Conservation (phyloP, 2,888 invertebrate genomes). For the Andrena dorsata region DNA sequence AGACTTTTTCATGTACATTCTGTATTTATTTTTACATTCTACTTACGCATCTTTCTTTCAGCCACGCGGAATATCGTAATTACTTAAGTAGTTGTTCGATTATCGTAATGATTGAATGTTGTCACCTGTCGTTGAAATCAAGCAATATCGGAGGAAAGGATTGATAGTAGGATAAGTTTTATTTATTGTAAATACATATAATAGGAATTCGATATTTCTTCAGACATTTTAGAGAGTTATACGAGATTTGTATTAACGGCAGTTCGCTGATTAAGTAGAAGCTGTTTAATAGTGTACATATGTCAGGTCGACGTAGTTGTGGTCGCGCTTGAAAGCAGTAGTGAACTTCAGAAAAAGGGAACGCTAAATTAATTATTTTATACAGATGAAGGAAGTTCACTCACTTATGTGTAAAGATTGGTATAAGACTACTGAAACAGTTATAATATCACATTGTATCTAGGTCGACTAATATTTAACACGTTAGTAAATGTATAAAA, state of each 20-base stretch:
- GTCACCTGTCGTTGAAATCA: not conserved
- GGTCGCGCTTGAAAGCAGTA: not conserved
- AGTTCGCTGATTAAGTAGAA: not conserved
- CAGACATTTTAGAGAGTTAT: not conserved
- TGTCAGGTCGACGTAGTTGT: not conserved
- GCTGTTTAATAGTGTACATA: not conserved
- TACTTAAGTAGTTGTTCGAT: not conserved
- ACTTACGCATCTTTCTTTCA: conserved; percentile 11
- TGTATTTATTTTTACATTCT: conserved; percentile 42
- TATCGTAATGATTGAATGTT: not conserved
- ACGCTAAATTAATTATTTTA: not conserved
- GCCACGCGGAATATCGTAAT: not conserved
- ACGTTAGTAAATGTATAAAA: not conserved
- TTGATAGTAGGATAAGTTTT: not conserved
- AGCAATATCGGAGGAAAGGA: not conserved
- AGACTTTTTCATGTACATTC: conserved; percentile 44
- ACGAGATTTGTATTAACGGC: not conserved
- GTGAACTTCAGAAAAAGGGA: not conserved
- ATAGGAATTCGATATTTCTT: not conserved
- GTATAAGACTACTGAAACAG: not conserved
- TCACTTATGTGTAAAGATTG: not conserved
- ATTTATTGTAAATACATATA: conserved; percentile 47
- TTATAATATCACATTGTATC: not conserved
- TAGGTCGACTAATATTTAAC: not conserved
- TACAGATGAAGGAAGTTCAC: not conserved